Conservation (phyloP, 2,888 invertebrate species). For the Pyrgus malvae region DNA sequence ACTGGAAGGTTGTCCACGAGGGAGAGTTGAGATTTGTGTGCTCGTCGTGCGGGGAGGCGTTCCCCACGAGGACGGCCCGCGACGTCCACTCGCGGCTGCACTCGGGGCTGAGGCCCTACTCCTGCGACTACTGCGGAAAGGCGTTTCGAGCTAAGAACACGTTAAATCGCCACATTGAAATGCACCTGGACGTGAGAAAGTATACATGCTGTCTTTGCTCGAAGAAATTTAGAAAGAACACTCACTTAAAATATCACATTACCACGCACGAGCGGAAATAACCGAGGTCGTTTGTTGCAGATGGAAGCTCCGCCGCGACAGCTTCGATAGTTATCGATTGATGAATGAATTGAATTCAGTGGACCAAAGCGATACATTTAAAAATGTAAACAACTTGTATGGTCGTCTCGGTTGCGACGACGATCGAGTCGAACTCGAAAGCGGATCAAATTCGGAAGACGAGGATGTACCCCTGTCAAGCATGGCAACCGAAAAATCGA, state of each 20-base stretch:
- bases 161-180: conserved; percentile 54
- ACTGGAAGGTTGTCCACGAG: conserved; percentile 64
- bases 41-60: conserved; percentile 69
- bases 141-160: conserved; percentile 56
- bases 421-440: background rate
- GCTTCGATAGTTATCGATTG: conserved; percentile 14
- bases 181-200: conserved; percentile 55
- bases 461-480: conserved; percentile 56
- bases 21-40: conserved; percentile 67
- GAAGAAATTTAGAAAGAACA: conserved; percentile 57
- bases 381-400: background rate
- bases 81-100: conserved; percentile 67
- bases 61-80: conserved; percentile 63
- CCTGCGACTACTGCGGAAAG: conserved; percentile 65
- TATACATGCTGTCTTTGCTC: conserved; percentile 57
- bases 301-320: conserved; percentile 40
- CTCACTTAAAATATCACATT: conserved; percentile 64
- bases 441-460: conserved; percentile 29
- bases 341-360: conserved; percentile 7
- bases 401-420: background rate
- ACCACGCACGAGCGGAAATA: conserved; percentile 55
- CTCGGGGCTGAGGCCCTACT: conserved; percentile 67
- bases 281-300: conserved; percentile 66
- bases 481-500: conserved; percentile 41
- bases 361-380: background rate